A percentile compares a stretch with the other conserved stretches of the same genome.
These are phyloP conservation scores for Acrobasis repandana DNA, from an alignment of 2,888 invertebrate species.

Conservation along the genomic window DNA sequence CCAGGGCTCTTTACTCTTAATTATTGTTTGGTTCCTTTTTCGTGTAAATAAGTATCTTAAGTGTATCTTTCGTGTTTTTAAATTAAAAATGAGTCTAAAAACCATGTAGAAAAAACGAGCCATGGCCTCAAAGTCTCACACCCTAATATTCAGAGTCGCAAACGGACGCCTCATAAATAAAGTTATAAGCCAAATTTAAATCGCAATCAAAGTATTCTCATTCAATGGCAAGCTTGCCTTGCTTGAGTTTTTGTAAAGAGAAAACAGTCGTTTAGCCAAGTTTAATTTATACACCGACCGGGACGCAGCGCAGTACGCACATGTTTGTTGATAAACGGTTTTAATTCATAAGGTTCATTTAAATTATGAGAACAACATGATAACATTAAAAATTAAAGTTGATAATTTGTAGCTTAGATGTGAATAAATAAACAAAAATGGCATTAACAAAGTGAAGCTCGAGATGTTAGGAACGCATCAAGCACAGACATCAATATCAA, in stretches of 20 bases:
- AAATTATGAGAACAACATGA: slow-evolving; percentile 33
- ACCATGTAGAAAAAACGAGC: neutral
- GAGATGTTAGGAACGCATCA: slow-evolving; percentile 56
- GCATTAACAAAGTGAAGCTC: slow-evolving; percentile 50
- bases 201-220: slow-evolving; percentile 47
- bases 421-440: slow-evolving; percentile 23
- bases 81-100: too few species aligned
- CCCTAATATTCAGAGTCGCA: slow-evolving; percentile 9
- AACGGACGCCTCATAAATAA: slow-evolving; percentile 25
- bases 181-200: slow-evolving; percentile 33
- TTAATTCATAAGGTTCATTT: slow-evolving; percentile 46
- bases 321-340: slow-evolving; percentile 70
- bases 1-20: too few species aligned
- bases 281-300: slow-evolving; percentile 64
- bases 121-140: neutral
- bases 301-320: slow-evolving; percentile 48
- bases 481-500: slow-evolving; percentile 68
- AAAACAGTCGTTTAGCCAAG: slow-evolving; percentile 62
- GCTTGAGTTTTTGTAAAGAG: slow-evolving; percentile 60
- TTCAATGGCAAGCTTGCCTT: slow-evolving; percentile 48
- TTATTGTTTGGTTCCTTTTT: too few species aligned
- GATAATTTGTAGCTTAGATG: neutral
- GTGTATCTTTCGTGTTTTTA: too few species aligned
- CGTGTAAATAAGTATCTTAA: too few species aligned
- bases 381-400: slow-evolving; percentile 19